These are phyloP conservation scores for Falco biarmicus DNA, from an alignment of 2,797 vertebrate species.

Conservation along the genomic window DNA sequence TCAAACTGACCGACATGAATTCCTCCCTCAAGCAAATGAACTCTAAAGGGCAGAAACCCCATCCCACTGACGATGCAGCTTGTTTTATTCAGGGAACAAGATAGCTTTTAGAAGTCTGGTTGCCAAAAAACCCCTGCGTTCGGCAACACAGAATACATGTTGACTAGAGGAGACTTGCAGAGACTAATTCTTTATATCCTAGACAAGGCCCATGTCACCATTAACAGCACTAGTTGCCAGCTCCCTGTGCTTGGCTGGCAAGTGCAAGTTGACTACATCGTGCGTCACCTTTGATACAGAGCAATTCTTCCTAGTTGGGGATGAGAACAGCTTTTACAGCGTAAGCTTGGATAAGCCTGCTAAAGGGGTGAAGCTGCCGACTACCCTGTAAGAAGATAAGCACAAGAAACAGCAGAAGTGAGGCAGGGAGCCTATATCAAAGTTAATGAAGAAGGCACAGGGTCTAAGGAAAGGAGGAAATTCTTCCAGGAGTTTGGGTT, in stretches of 20 bases:
- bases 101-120: fast-evolving
- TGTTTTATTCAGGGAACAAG: background rate
- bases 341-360: conserved; percentile 8
- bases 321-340: conserved; percentile 12
- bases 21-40: background rate
- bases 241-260: background rate
- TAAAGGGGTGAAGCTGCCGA: background rate
- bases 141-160: fast-evolving
- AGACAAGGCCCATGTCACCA: background rate
- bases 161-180: background rate
- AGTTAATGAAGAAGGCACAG: conserved; percentile 41
- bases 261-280: background rate
- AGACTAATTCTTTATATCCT: background rate
- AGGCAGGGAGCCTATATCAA: conserved; percentile 48
- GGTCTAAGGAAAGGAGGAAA: conserved; percentile 29
- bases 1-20: background rate
- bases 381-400: conserved; percentile 16
- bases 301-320: background rate
- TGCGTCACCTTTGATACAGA: conserved; percentile 31
- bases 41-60: background rate
- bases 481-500: conserved; percentile 39
- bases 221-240: background rate
- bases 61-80: no score
- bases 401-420: conserved; percentile 43
- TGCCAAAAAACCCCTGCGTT: background rate